These are phyloP conservation scores for Carettochelys insculpta DNA, from an alignment of 2,113 vertebrate species.

Conservation along the genomic window DNA sequence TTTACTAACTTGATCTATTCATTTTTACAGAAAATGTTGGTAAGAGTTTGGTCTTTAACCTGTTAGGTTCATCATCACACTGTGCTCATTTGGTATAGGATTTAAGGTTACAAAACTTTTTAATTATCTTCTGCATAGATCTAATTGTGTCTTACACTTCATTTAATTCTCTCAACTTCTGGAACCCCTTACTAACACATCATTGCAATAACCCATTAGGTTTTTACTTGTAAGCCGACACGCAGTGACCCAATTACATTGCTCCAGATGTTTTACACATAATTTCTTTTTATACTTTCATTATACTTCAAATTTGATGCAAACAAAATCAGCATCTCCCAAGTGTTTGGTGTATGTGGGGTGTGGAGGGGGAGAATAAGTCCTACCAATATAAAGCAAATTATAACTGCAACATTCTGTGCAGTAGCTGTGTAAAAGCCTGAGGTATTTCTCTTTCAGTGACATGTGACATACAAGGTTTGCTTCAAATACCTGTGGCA, in stretches of 20 bases:
- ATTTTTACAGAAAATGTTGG: not conserved
- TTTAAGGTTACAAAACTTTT: not conserved
- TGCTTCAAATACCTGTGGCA: conserved; percentile 56
- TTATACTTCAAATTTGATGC: not conserved
- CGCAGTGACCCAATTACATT: not conserved
- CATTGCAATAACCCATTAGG: not conserved
- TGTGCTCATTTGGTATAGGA: not conserved
- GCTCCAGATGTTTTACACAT: not conserved
- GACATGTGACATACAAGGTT: conserved; percentile 61
- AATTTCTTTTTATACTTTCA: not conserved
- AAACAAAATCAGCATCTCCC: conserved; percentile 15
- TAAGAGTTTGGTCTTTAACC: not conserved
- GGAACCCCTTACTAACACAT: not conserved
- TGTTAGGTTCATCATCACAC: not conserved
- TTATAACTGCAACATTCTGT: conserved; percentile 28
- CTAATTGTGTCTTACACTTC: not conserved
- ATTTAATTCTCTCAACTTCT: not conserved
- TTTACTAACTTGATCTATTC: not conserved
- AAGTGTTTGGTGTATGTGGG: not conserved
- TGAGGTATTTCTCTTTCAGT: conserved; percentile 62
- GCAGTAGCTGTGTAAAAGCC: conserved; percentile 25
- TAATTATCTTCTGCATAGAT: not conserved
- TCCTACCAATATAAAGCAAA: not conserved
- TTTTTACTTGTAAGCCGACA: not conserved
- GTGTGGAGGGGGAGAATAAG: not conserved